Conservation (phyloP, 2,888 invertebrate genomes). For the Euplagia quadripunctaria region DNA sequence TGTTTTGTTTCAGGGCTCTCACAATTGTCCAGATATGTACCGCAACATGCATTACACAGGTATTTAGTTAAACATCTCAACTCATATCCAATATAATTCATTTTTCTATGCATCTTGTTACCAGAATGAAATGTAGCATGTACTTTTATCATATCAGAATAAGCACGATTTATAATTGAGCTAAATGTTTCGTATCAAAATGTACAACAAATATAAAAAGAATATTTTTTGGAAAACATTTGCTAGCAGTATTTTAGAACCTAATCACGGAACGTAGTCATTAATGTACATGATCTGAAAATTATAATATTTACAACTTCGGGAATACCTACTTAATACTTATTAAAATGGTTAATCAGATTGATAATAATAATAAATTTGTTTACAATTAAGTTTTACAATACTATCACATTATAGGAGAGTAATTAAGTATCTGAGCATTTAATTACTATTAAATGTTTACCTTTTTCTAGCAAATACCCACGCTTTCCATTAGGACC, state of each 20-base stretch:
- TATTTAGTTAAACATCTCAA: constrained; percentile 64
- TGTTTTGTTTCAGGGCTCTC: constrained; percentile 70
- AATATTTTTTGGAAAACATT: too few relatives aligned
- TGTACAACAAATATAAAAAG: too few relatives aligned
- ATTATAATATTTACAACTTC: too few relatives aligned
- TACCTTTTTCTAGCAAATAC: not conserved
- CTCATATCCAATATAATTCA: constrained; percentile 2
- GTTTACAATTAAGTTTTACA: too few relatives aligned
- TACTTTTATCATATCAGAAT: not conserved
- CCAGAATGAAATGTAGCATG: constrained; percentile 42
- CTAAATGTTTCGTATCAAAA: constrained; percentile 34
- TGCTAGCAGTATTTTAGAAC: too few relatives aligned
- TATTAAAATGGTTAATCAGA: too few relatives aligned
- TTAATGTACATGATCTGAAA: too few relatives aligned
- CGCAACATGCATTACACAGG: constrained; percentile 96
- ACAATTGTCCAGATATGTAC: constrained; percentile 95
- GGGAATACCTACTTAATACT: too few relatives aligned
- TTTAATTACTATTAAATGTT: not conserved
- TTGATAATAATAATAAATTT: not conserved
- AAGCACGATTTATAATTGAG: not conserved
- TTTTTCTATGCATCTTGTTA: constrained; percentile 38
- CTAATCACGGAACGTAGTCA: too few relatives aligned
- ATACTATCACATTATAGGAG: too few relatives aligned
- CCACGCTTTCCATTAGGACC: not conserved
- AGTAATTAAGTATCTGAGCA: not conserved